Base-by-base conservation (phyloP, 2,888 invertebrate genomes). In the Hemaris fuciformis region DNA sequence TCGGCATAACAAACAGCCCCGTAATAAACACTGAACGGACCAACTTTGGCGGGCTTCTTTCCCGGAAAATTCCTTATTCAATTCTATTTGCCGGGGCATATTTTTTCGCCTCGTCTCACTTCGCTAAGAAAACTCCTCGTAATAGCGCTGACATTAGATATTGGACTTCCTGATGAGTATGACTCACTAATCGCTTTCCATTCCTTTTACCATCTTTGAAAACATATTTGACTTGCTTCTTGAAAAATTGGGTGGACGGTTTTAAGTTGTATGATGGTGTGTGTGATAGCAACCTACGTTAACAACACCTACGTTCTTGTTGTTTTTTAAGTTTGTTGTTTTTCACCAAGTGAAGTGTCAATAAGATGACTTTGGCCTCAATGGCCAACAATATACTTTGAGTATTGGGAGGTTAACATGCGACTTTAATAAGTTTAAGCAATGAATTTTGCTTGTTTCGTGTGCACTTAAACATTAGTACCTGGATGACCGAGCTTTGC, bases 1-100 rank as follows among this genome's bases (percentile, higher is more conserved):
- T 61, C 63, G 48, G 63, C 65, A 64, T 65, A 62, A 68, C 67
- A 67, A 69, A 70, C 68, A 66, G 65, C 64, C 58, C 60, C 60
- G 63, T 69, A 69, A 69, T 69, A 70, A 69, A 70, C 67, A 70
- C 67, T 61, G 60, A 43, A 15, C 27, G 20, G 15, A 18, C 22
- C 59, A 46, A 66, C 68, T 64, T 68, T 63, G 22, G 57, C 64
- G 63, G 67, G 25, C 62, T 65, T 63, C 15, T 38, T 38, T 34
- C 59, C 34, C 34, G 46, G 46, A 10, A 31, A 18, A 23, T 34
- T 46, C 23, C 45, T 46, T 23, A 43, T 59, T 46, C 38, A 38
- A 38, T 23, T 34, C n/a, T 38, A 15, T 38, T n/a, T 2, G 15
- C 13, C 22, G 34, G 48, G 22, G 6, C 20, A 27, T 34, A 46